Conservation (phyloP, 2,888 invertebrate species). For the Augiades crinisus region DNA sequence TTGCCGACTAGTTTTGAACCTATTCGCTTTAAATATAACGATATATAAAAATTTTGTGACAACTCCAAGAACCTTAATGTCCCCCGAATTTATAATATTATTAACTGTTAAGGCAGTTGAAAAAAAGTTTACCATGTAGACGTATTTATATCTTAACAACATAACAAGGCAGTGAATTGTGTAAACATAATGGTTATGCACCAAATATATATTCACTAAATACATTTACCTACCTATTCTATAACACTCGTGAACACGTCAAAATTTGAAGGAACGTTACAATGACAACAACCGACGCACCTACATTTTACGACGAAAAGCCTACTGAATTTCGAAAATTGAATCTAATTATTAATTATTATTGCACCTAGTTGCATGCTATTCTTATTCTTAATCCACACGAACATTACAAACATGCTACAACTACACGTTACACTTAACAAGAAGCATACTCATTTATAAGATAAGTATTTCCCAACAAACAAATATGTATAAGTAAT, state of each 20-base stretch:
- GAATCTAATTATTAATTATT: neutral
- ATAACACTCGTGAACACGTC: neutral
- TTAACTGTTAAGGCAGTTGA: slow-evolving; percentile 4
- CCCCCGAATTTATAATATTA: neutral
- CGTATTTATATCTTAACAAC: neutral
- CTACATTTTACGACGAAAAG: slow-evolving; percentile 14
- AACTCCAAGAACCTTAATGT: neutral
- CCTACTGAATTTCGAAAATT: slow-evolving; percentile 15
- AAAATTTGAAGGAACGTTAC: neutral
- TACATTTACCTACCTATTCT: slow-evolving; percentile 4
- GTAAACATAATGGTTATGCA: slow-evolving; percentile 42
- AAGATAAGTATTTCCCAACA: slow-evolving; percentile 6
- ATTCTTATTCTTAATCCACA: neutral
- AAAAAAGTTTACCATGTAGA: neutral
- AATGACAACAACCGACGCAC: slow-evolving; percentile 10
- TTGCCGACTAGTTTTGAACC: too few species aligned
- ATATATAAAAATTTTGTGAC: too few species aligned
- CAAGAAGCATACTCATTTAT: slow-evolving; percentile 16
- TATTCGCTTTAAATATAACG: too few species aligned
- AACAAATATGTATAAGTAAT: slow-evolving; percentile 9
- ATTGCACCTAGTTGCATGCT: slow-evolving; percentile 13
- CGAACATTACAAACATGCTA: slow-evolving; percentile 16
- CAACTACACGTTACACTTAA: slow-evolving; percentile 16
- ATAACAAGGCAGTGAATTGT: slow-evolving; percentile 46
- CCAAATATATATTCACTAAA: slow-evolving; percentile 13